Evolutionary conservation across 2,113 vertebrate genomes (phyloP).

Genomic region (Bagarius yarrelli): DNA sequence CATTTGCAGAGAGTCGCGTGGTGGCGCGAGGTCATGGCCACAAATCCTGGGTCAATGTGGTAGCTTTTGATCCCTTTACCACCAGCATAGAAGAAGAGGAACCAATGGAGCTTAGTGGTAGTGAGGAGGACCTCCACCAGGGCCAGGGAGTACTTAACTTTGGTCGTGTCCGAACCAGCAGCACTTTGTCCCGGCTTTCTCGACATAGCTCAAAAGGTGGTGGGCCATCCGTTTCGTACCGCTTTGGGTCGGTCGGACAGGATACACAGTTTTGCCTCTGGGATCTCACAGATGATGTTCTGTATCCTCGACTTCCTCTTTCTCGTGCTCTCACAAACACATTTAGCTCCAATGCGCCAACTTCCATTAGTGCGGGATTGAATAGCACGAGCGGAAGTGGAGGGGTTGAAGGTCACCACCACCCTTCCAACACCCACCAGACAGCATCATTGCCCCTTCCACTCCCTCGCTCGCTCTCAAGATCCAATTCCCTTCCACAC

Average conservation of each 20-base stretch:
- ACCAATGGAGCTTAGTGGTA: slow-evolving; percentile 71
- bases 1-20: slow-evolving; percentile 81
- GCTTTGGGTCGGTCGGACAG: slow-evolving; percentile 89
- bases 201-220: slow-evolving; percentile 74
- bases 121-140: slow-evolving; percentile 73
- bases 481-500: slow-evolving; percentile 89
- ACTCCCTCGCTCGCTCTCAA: slow-evolving; percentile 81
- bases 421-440: slow-evolving; percentile 64
- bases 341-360: slow-evolving; percentile 63
- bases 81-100: slow-evolving; percentile 78
- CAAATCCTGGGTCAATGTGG: slow-evolving; percentile 92
- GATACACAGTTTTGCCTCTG: slow-evolving; percentile 92
- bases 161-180: slow-evolving; percentile 73
- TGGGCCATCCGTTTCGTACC: slow-evolving; percentile 75
- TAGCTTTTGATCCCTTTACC: slow-evolving; percentile 87
- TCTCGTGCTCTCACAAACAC: slow-evolving; percentile 80
- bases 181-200: slow-evolving; percentile 79
- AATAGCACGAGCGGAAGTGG: slow-evolving; percentile 63
- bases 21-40: slow-evolving; percentile 87
- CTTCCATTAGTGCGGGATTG: slow-evolving; percentile 65
- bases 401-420: slow-evolving; percentile 70
- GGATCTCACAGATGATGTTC: slow-evolving; percentile 86
- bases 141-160: slow-evolving; percentile 67
- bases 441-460: slow-evolving; percentile 64
- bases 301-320: slow-evolving; percentile 77